Evolutionary conservation across 2,113 vertebrate genomes (phyloP).

Genomic region (Myxocyprinus asiaticus): DNA sequence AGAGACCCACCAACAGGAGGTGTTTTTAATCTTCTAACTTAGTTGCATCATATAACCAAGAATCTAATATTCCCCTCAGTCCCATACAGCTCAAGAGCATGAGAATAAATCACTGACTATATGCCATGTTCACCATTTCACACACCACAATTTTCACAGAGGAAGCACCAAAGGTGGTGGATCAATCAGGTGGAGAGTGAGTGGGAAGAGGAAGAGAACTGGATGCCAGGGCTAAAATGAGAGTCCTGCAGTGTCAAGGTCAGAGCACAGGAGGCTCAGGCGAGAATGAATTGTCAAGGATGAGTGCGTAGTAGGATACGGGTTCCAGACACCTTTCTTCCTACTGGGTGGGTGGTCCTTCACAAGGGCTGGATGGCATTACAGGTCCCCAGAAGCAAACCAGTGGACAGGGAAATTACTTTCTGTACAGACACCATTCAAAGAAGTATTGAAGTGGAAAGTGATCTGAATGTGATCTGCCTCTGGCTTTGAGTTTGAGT

Average conservation of each 20-base stretch:
- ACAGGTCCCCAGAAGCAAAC: slow-evolving; percentile 23
- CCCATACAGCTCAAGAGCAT: slow-evolving; percentile 1
- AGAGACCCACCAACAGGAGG: not conserved
- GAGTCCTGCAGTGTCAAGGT: slow-evolving; percentile 23
- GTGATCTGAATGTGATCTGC: slow-evolving; percentile 29
- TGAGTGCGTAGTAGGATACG: slow-evolving; percentile 7
- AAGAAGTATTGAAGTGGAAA: slow-evolving; percentile 20
- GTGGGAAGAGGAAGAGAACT: not conserved
- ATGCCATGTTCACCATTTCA: slow-evolving; percentile 29
- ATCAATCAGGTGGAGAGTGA: slow-evolving; percentile 8
- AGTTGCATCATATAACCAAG: not conserved
- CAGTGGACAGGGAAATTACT: slow-evolving; percentile 45
- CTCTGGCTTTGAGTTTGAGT: not conserved
- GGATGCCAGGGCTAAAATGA: slow-evolving; percentile 9
- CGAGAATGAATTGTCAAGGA: slow-evolving; percentile 39
- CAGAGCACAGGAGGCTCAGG: slow-evolving; percentile 8
- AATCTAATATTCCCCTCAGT: not conserved
- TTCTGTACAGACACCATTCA: slow-evolving; percentile 22
- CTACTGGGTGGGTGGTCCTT: slow-evolving; percentile 33
- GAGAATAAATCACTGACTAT: slow-evolving; percentile 10
- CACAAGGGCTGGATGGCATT: slow-evolving; percentile 8
- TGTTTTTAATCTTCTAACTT: not conserved
- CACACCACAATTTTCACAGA: slow-evolving; percentile 9
- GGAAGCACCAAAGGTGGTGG: slow-evolving; percentile 6
- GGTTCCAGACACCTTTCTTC: slow-evolving; percentile 30